Conservation (phyloP, 1,140 invertebrate genomes). For the Panulirus ornatus region DNA sequence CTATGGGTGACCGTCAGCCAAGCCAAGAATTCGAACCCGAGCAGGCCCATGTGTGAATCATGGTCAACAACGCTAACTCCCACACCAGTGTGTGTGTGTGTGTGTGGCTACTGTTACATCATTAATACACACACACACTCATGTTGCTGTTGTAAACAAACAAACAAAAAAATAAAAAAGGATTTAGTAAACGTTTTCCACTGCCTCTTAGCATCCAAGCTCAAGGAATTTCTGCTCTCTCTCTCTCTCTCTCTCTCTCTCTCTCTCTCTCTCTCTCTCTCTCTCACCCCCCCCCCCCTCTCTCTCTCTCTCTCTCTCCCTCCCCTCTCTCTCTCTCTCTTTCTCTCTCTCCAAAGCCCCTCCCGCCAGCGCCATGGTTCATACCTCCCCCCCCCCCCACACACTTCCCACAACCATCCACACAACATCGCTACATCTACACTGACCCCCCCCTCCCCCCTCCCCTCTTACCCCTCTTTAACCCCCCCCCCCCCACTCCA, state of each 20-base stretch:
- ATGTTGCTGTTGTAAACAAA: no score
- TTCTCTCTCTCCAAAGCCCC: background rate
- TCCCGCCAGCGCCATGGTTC: background rate
- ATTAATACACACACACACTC: no score
- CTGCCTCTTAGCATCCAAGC: background rate
- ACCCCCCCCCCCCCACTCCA: background rate
- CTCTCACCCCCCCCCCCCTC: background rate
- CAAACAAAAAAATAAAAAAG: background rate
- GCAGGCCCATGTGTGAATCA: no score
- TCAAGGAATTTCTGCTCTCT: background rate
- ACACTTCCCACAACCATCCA: no score
- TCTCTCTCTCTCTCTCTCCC: background rate
- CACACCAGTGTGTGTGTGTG: no score
- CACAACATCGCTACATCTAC: no score
- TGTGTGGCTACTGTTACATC: no score
- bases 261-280: background rate
- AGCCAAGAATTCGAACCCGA: background rate
- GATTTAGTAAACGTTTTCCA: background rate
- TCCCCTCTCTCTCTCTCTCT: background rate
- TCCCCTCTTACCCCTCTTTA: background rate
- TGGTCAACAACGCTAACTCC: no score
- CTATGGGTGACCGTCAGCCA: no score
- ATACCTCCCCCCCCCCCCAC: no score
- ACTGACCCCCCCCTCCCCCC: background rate
- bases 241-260: background rate